These are phyloP conservation scores for Cephus runcator DNA, from an alignment of 2,888 invertebrate species.

Conservation along the genomic window DNA sequence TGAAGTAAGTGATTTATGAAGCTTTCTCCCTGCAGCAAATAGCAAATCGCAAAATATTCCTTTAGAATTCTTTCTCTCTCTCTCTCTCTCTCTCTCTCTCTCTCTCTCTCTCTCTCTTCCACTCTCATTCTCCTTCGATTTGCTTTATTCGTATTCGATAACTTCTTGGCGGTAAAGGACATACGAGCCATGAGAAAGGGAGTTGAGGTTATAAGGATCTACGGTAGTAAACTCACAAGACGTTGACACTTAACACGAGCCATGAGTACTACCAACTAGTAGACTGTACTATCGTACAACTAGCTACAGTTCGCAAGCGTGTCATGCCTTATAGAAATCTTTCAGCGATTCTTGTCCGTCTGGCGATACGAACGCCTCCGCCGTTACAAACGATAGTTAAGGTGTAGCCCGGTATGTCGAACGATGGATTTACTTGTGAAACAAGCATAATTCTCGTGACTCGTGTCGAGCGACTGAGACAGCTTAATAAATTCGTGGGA, in stretches of 20 bases:
- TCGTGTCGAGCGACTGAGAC: constrained; percentile 33
- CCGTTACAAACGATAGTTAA: constrained; percentile 5
- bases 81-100: no score
- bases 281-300: background rate
- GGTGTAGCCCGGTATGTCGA: constrained; percentile 25
- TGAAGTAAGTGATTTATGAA: constrained; percentile 48
- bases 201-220: background rate
- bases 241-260: background rate
- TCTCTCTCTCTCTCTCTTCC: background rate
- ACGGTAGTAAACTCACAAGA: background rate
- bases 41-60: constrained; percentile 31
- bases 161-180: background rate
- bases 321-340: background rate
- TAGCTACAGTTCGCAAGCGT: background rate
- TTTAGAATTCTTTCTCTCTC: background rate
- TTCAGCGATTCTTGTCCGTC: background rate
- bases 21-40: constrained; percentile 46
- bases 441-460: constrained; percentile 35
- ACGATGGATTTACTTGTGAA: constrained; percentile 42
- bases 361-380: background rate
- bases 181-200: background rate
- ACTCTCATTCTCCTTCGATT: background rate
- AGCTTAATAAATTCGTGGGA: constrained; percentile 47
- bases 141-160: background rate
- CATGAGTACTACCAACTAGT: background rate